Base-by-base conservation (phyloP, 2,797 vertebrate genomes). In the Morus bassanus region DNA sequence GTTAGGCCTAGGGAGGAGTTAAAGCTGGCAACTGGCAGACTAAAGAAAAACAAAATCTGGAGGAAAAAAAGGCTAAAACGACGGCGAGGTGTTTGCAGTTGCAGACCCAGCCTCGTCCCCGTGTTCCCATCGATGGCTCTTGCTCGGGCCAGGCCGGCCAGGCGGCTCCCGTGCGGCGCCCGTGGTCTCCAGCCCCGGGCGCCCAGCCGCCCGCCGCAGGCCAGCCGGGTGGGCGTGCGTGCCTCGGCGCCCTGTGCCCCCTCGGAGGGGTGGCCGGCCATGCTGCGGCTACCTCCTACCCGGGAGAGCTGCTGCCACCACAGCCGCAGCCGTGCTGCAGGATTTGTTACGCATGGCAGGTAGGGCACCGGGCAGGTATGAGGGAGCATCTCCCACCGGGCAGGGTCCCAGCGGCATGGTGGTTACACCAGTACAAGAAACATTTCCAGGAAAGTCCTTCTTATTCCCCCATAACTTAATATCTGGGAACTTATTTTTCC, bases 291-390 rank as follows among this genome's bases (percentile, higher is more conserved):
- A 7, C n/a, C 24, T 51, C 7, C 6, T 3, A 8, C 3, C 33
- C 3, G 4, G n/a, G 8, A 13, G 11, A 28, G 41, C 48, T 6
- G 28, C 82, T 30, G 50, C 39, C 41, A 3, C 12, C 4, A 78
- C 39, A 2, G 0, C 9, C 3, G 5, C 1, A 2, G 0, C 9
- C 3, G 5, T 1, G 24, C 15, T 6, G 1, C 9, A 3, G 31
- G 30, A 9, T 13, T 10, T 7, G 37, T 10, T 15, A 6, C 54
- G 2, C 25, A 2, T 2, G 4, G 8, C 53, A 4, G 30, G 12
- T 5, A 15, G 12, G 25, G 33, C n/a, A 7, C 12, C 18, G 1
- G 17, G 15, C 16, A 7, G 22, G 2, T 11, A 3, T 5, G 30
- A 30, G 33, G 85, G 24, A 14, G 30, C 28, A 22, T 76, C 60